Conservation (phyloP, 2,888 invertebrate genomes). For the Leucophenga maculata region DNA sequence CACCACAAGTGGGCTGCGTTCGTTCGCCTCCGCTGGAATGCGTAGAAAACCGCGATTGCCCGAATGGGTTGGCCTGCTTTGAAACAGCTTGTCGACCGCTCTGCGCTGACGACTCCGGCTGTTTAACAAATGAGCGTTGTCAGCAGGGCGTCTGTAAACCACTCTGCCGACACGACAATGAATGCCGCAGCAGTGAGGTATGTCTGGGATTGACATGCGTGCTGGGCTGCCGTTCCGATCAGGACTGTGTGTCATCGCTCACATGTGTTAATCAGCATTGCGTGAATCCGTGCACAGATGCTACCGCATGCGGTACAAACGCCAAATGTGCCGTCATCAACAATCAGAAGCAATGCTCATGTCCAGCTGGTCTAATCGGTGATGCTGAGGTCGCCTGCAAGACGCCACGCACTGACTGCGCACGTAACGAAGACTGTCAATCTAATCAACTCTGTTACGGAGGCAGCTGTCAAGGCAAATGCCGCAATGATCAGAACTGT, state of each 20-base stretch:
- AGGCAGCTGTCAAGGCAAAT: constrained; percentile 83
- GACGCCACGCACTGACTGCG: constrained; percentile 79
- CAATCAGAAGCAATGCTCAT: constrained; percentile 83
- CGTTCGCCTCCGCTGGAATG: constrained; percentile 85
- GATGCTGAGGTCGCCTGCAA: constrained; percentile 84
- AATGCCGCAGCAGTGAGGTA: constrained; percentile 89
- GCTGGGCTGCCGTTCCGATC: constrained; percentile 85
- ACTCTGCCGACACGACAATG: constrained; percentile 86
- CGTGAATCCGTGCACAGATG: constrained; percentile 81
- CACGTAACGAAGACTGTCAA: constrained; percentile 79
- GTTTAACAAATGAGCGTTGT: constrained; percentile 83
- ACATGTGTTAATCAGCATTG: constrained; percentile 88
- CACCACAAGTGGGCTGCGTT: constrained; percentile 90
- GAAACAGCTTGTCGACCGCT: constrained; percentile 83
- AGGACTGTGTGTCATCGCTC: constrained; percentile 81
- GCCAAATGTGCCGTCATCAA: constrained; percentile 81
- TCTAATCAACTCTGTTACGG: constrained; percentile 84
- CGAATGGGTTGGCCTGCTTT: constrained; percentile 81
- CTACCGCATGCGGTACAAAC: constrained; percentile 88
- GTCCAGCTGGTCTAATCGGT: constrained; percentile 81
- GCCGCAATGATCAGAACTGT: constrained; percentile 86
- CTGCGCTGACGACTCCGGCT: constrained; percentile 83
- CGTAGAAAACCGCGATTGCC: constrained; percentile 83
- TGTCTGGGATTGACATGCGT: constrained; percentile 87
- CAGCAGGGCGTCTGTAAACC: constrained; percentile 85